phyloP scores from a whole-genome alignment of 1,140 invertebrate genomes.

The Ips nitidus region DNA sequence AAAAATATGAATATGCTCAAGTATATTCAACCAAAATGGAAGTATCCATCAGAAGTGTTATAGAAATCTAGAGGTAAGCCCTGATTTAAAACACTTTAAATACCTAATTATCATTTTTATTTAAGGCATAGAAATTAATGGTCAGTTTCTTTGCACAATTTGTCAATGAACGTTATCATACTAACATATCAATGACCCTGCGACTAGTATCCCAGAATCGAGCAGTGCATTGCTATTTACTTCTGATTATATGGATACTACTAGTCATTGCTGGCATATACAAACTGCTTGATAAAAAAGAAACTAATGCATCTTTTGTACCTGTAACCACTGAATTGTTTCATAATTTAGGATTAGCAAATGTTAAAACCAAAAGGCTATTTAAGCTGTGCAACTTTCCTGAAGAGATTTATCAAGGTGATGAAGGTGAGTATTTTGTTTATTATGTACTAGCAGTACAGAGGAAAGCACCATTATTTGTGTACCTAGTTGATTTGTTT shows the following conservation, averaged over 20 bases:
- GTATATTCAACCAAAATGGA: no score
- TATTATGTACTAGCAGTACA: no score
- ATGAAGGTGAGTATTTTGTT: constrained; percentile 61
- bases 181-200: constrained; percentile 24
- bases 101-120: no score
- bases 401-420: constrained; percentile 62
- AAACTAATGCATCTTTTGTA: constrained; percentile 51
- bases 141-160: no score
- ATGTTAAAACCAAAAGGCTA: constrained; percentile 63
- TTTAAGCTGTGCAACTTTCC: constrained; percentile 69
- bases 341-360: constrained; percentile 57
- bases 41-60: no score
- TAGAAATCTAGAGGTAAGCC: no score
- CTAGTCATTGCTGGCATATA: constrained; percentile 77
- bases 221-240: constrained; percentile 74
- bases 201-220: constrained; percentile 59
- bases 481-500: no score
- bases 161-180: no score
- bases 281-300: constrained; percentile 67
- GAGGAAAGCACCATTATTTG: no score
- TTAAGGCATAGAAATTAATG: no score
- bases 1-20: no score
- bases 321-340: constrained; percentile 52
- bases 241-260: constrained; percentile 77
- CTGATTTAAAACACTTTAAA: no score